These are phyloP conservation scores for Diplodus sargus DNA, from an alignment of 2,797 vertebrate genomes.

Conservation along the genomic window DNA sequence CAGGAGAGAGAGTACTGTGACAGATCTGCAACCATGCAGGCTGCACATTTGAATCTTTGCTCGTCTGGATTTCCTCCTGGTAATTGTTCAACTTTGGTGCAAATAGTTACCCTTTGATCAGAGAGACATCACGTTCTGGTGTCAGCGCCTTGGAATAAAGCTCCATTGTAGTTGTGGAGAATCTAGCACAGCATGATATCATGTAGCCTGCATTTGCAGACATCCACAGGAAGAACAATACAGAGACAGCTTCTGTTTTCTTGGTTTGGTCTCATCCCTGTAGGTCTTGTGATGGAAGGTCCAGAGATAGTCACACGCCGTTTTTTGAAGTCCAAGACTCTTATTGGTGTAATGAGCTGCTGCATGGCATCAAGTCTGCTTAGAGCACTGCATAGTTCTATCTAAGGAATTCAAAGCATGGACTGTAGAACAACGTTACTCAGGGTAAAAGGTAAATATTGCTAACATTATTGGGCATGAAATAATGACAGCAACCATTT, in stretches of 20 bases:
- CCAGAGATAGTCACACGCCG: no score
- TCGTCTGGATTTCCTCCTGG: conserved; percentile 1
- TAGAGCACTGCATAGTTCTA: no score
- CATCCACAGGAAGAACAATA: conserved; percentile 1
- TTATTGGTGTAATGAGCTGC: no score
- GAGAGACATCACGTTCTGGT: neutral
- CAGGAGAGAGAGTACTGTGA: conserved; percentile 15
- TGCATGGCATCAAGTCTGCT: no score
- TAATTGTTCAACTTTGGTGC: conserved; percentile 25
- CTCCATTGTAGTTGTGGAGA: conserved; percentile 3
- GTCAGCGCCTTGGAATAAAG: conserved; percentile 2
- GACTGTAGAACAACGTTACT: no score
- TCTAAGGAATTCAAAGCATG: no score
- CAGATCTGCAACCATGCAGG: conserved; percentile 24
- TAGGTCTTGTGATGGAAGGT: neutral
- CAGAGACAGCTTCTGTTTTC: neutral
- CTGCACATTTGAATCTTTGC: conserved; percentile 27
- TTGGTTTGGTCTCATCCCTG: neutral
- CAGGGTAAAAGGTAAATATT: no score
- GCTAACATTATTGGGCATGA: no score
- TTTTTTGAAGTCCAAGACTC: no score
- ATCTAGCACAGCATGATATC: conserved; percentile 9
- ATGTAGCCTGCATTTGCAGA: conserved; percentile 2
- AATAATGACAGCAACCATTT: no score
- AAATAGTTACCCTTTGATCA: conserved; percentile 25